A percentile compares a stretch with the other conserved stretches of the same genome.
phyloP scores from a whole-genome alignment of 2,797 vertebrate species.

The Sternarchorhynchus goeldii region DNA sequence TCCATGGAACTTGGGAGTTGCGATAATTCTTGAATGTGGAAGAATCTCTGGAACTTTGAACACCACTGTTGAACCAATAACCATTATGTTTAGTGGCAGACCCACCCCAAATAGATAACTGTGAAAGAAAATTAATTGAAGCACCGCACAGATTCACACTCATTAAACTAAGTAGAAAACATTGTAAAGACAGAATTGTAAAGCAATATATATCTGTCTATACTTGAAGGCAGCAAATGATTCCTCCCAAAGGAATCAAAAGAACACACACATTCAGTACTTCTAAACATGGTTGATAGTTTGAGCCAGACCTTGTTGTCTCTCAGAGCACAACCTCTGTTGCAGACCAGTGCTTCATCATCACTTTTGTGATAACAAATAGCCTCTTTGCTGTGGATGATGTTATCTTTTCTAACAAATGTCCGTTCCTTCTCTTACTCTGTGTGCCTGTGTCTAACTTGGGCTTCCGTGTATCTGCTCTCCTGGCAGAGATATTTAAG shows the following conservation, averaged over 20 bases:
- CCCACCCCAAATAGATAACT: constrained; percentile 6
- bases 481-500: not conserved
- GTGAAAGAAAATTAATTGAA: constrained; percentile 21
- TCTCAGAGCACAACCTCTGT: constrained; percentile 1
- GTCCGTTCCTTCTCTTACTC: constrained; percentile 17
- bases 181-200: constrained; percentile 20
- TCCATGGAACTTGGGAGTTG: not conserved
- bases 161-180: constrained; percentile 14
- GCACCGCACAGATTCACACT: not conserved
- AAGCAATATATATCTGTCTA: not conserved
- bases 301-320: not conserved
- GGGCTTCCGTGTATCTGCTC: constrained; percentile 6
- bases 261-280: constrained; percentile 3
- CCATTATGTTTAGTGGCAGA: constrained; percentile 25
- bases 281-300: not conserved
- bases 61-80: constrained; percentile 27
- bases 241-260: constrained; percentile 43
- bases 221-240: not conserved
- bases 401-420: constrained; percentile 46
- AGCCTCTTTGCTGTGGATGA: constrained; percentile 48
- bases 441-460: constrained; percentile 2
- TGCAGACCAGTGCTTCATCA: constrained; percentile 13
- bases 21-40: constrained; percentile 11
- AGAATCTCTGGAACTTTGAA: constrained; percentile 19
- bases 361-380: constrained; percentile 51